Evolutionary conservation across 2,797 vertebrate genomes (phyloP), one percentile per base, ranked within the genome.

Genomic region (Neosilurus hyrtlii): DNA sequence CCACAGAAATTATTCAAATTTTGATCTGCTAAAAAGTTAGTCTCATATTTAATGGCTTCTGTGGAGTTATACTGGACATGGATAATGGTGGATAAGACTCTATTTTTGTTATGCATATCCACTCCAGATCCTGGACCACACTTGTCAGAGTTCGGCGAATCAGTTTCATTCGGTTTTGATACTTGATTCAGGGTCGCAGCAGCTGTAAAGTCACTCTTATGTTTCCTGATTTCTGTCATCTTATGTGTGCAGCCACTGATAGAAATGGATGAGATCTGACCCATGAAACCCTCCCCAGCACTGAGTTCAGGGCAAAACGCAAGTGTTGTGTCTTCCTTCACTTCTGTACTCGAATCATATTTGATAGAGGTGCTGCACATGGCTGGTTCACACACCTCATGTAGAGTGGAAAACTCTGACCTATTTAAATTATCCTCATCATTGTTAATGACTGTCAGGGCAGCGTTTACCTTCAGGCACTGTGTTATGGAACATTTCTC

Each of bases 271-370:
- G 20, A n/a, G 20, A 61, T 20, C 61, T 61, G 56, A 9, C 30
- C 68, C 5, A 63, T 37, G 54, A 56, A 14, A 78, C 43, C 54
- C 54, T 82, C 54, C 79, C 76, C 49, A 62, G n/a, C 43, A 16
- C 24, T 72, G 85, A 72, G 4, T 67, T 86, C 80, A 83, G 83
- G 1, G 14, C 81, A 79, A 81, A 80, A 83, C 9, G 26, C 62
- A 63, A 84, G 66, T 75, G 62, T 74, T 62, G 20, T 37, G 59
- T 61, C 73, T 82, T 78, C 83, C 67, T 4, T 70, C n/a, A 66
- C 57, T 73, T n/a, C 66, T 66, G 72, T 85, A n/a, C 81, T 8
- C 59, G 84, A 82, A 86, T 86, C 67, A 66, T 81, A 3, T 51
- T n/a, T 35, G 37, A 26, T 51, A 62, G 26, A 10, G 8, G 35